Evolutionary conservation across 2,888 invertebrate species (phyloP), one percentile per base, ranked within the genome.

Genomic region (Beris morrisii): DNA sequence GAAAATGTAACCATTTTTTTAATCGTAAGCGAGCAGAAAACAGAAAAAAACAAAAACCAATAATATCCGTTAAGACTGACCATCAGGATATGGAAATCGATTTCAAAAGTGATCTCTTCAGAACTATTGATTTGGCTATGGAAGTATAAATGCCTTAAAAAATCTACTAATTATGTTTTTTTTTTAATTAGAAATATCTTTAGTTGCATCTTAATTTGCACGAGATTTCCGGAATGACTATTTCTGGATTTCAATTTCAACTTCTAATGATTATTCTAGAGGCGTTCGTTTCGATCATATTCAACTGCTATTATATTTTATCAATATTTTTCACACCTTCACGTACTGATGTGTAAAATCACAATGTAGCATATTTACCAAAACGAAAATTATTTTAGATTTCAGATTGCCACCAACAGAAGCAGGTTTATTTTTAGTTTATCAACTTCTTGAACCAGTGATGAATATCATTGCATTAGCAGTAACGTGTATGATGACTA

Each of bases 391-490:
- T 48, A 9, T 22, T 52, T 13, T 28, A 52, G 52, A 52, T 52
- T 52, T 52, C 11, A 15, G 52, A 15, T 22, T 52, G 11, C 52
- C 52, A 1, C n/a, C n/a, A 15, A 1, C 15, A 4, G 52, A 52
- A 15, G 15, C 22, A 7, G 15, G 1, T 5, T 15, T 52, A 15
- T 52, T 52, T 22, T 15, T 52, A 28, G 5, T 22, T 15, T 22
- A 52, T 52, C 52, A 52, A 22, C 52, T 52, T 15, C 22, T 52
- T 6, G 22, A 52, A 22, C 15, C 52, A 22, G 28, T 52, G 5
- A 22, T 13, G 6, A 52, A 52, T 28, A 28, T 52, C 7, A 11
- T 52, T n/a, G 52, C 15, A 13, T 7, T 52, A 5, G 28, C 52
- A 52, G 5, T 13, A 4, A 15, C 52, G 9, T 52, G 52, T 15